These are phyloP conservation scores for Bubalus kerabau DNA, from an alignment of 2,113 vertebrate species.

Conservation along the genomic window DNA sequence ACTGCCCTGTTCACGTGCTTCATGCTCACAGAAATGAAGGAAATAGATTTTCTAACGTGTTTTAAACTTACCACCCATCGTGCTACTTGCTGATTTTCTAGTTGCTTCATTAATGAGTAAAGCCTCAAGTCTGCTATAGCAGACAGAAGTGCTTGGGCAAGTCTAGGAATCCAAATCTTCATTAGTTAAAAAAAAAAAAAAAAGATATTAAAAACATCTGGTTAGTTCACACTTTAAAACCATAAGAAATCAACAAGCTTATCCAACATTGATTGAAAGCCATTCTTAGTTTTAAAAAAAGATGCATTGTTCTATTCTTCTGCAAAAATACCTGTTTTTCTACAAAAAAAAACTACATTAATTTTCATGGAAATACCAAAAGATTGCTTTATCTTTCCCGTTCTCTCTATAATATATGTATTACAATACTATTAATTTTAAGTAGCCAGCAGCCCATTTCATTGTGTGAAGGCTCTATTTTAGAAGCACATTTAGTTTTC, in stretches of 20 bases:
- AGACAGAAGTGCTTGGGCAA: slow-evolving; percentile 88
- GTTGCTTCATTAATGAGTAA: slow-evolving; percentile 82
- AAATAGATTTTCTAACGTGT: background rate
- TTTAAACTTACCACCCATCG: slow-evolving; percentile 87
- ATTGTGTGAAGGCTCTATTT: background rate
- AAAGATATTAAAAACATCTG: background rate
- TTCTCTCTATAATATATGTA: background rate
- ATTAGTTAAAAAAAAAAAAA: slow-evolving; percentile 10
- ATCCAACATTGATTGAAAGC: background rate
- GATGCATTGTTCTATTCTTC: background rate
- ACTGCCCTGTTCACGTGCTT: background rate
- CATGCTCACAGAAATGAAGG: background rate
- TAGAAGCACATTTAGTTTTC: background rate
- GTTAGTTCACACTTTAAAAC: background rate
- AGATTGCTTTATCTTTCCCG: background rate
- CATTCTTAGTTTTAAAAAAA: background rate
- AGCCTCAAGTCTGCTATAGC: slow-evolving; percentile 90
- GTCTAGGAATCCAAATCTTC: slow-evolving; percentile 92
- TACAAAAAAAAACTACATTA: background rate
- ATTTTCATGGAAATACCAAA: background rate
- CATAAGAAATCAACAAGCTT: background rate
- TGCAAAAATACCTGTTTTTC: background rate
- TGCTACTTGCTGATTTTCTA: slow-evolving; percentile 84
- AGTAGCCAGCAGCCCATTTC: slow-evolving; percentile 17
- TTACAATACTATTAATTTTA: background rate